phyloP scores from a whole-genome alignment of 2,797 vertebrate species.

The Eulemur mongoz region DNA sequence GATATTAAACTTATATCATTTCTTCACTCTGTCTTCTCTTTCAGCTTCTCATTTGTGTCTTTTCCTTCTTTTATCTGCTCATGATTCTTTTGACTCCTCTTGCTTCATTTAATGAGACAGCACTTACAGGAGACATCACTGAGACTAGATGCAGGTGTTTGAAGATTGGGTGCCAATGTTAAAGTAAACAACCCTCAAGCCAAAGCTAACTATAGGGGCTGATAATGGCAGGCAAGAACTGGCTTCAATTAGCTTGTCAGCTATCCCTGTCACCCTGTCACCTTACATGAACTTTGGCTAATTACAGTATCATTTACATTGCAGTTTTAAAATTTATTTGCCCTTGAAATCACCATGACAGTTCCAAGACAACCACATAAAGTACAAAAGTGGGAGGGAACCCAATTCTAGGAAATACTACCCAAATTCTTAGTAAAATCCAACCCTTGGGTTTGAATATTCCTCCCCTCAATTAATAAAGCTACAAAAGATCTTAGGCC shows the following conservation, averaged over 20 bases:
- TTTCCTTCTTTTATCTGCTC: background rate
- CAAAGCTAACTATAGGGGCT: background rate
- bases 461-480: background rate
- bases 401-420: background rate
- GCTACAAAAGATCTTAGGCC: background rate
- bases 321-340: background rate
- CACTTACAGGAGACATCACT: background rate
- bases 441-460: background rate
- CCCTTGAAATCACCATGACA: background rate
- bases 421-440: background rate
- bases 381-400: background rate
- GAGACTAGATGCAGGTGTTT: background rate
- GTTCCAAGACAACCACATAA: background rate
- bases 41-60: background rate
- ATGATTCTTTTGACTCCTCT: background rate
- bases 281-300: background rate
- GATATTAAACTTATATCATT: background rate
- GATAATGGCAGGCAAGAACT: background rate
- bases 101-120: background rate
- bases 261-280: background rate
- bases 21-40: background rate
- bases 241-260: background rate
- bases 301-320: background rate
- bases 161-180: background rate
- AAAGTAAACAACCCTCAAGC: background rate